A percentile compares a stretch with the other conserved stretches of the same genome.
phyloP scores from a whole-genome alignment of 2,113 vertebrate species.

The Empidonax alnorum region DNA sequence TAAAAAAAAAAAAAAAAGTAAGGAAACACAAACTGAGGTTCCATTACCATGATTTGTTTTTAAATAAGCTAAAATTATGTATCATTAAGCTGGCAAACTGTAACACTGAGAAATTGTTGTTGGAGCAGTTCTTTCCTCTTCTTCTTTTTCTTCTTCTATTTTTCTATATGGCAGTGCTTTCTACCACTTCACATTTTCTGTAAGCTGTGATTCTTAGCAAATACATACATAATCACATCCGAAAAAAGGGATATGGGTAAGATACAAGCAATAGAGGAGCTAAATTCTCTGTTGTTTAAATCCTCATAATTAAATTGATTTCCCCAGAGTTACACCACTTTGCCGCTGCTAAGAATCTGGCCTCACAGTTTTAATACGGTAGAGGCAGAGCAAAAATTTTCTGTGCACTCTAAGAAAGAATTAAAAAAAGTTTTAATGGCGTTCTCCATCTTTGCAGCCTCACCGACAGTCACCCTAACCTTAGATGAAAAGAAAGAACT shows the following conservation, averaged over 20 bases:
- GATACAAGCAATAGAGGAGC: background rate
- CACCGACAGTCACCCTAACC: background rate
- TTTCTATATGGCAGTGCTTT: background rate
- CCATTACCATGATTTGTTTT: background rate
- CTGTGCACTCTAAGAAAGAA: background rate
- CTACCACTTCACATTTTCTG: background rate
- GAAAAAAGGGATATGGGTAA: background rate
- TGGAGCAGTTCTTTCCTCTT: background rate
- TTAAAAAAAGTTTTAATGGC: background rate
- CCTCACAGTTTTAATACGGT: background rate
- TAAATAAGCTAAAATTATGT: background rate
- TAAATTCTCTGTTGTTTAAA: background rate
- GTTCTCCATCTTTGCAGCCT: background rate
- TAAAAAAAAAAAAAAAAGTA: background rate
- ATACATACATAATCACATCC: background rate
- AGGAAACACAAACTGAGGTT: background rate
- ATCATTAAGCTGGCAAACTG: background rate
- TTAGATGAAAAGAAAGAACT: background rate
- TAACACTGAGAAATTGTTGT: background rate
- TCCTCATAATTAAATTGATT: background rate
- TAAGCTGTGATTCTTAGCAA: background rate
- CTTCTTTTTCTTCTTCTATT: background rate
- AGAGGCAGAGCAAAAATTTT: background rate
- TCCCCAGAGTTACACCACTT: background rate
- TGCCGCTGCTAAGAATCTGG: background rate